Evolutionary conservation across 2,888 invertebrate genomes (phyloP).

Genomic region (Chalcosyrphus nemorum): DNA sequence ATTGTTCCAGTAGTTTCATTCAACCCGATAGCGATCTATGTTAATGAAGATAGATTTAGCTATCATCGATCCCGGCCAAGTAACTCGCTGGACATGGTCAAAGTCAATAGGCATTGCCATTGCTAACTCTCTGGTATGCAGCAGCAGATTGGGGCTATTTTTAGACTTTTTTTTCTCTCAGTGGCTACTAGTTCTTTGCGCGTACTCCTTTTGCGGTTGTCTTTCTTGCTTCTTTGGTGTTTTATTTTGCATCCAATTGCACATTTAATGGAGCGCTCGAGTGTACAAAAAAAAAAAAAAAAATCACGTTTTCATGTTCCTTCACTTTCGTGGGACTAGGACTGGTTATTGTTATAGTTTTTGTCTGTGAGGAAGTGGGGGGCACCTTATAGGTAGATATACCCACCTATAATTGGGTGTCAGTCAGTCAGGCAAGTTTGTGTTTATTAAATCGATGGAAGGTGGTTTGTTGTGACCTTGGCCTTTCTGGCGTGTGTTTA

Average conservation of each 20-base stretch:
- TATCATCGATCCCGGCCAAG: conserved; percentile 30
- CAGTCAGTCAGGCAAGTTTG: conserved; percentile 43
- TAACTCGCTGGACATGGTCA: too few species aligned
- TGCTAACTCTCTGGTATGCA: neutral
- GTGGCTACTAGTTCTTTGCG: neutral
- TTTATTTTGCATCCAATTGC: conserved; percentile 48
- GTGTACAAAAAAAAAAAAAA: conserved; percentile 25
- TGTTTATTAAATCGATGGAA: conserved; percentile 25
- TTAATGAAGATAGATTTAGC: conserved; percentile 47
- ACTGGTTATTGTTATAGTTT: neutral
- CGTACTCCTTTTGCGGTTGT: neutral
- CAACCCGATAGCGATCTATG: conserved; percentile 54
- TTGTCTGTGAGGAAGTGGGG: neutral
- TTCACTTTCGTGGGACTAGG: conserved; percentile 9
- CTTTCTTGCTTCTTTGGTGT: conserved; percentile 47
- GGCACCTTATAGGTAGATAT: neutral
- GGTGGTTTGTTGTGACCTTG: conserved; percentile 50
- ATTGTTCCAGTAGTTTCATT: conserved; percentile 48
- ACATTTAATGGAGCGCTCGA: conserved; percentile 57
- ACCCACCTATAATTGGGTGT: conserved; percentile 56
- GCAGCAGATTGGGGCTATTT: conserved; percentile 34
- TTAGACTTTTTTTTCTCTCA: conserved; percentile 21
- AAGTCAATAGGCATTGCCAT: conserved; percentile 19
- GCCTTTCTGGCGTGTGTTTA: conserved; percentile 32
- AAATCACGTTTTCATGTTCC: conserved; percentile 62